Conservation (phyloP, 2,888 invertebrate species). For the Drosophila kuntzei region DNA sequence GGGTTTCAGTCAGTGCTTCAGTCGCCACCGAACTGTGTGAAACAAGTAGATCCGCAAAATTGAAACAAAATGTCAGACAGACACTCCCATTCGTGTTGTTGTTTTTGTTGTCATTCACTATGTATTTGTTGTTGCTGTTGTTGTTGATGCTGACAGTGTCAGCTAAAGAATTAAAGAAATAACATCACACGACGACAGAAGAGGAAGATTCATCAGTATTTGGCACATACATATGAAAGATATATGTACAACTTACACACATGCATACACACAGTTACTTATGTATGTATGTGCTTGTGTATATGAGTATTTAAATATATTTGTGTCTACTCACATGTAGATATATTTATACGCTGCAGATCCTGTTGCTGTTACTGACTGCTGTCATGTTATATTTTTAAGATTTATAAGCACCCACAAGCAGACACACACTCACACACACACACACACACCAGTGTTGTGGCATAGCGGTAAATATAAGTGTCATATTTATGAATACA, state of each 20-base stretch:
- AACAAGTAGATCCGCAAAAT: constrained; percentile 74
- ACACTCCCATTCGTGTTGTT: constrained; percentile 10
- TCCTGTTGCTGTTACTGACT: constrained; percentile 54
- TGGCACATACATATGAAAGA: constrained; percentile 6
- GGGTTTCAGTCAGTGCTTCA: constrained; percentile 29
- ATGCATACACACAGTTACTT: neutral
- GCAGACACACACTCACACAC: neutral
- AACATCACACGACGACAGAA: constrained; percentile 19
- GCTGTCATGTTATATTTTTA: constrained; percentile 49
- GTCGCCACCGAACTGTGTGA: constrained; percentile 45
- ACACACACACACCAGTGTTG: constrained; percentile 1
- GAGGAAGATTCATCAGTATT: constrained; percentile 46
- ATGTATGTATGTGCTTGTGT: neutral
- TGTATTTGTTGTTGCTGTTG: constrained; percentile 1
- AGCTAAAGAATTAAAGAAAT: constrained; percentile 34
- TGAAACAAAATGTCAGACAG: constrained; percentile 72
- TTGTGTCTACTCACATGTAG: constrained; percentile 9
- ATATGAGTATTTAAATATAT: constrained; percentile 4
- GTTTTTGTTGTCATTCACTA: no score
- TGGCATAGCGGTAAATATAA: constrained; percentile 19
- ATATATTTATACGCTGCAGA: constrained; percentile 38
- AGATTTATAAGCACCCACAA: constrained; percentile 50
- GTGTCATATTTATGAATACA: constrained; percentile 54
- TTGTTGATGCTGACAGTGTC: constrained; percentile 21
- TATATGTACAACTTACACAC: neutral